These are phyloP conservation scores for Cantharis rufa DNA, from an alignment of 2,888 invertebrate genomes.

Conservation along the genomic window DNA sequence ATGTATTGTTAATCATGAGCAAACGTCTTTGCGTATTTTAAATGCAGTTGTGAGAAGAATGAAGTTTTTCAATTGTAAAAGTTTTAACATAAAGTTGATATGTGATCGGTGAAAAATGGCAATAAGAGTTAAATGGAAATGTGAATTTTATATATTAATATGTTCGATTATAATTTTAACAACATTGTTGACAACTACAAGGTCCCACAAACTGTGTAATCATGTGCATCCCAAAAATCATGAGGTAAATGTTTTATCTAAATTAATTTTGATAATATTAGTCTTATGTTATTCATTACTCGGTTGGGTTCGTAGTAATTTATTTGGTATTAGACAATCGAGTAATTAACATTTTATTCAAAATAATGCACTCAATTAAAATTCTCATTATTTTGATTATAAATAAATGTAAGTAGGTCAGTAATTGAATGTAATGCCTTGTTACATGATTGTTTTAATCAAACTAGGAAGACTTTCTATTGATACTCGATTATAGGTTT, in stretches of 20 bases:
- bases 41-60: conserved; percentile 2
- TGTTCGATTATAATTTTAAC: background rate
- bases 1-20: background rate
- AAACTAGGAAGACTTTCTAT: background rate
- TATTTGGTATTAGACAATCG: background rate
- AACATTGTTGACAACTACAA: conserved; percentile 8
- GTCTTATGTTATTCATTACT: background rate
- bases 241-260: conserved; percentile 30
- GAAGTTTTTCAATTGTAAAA: conserved; percentile 6
- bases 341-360: background rate
- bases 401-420: background rate
- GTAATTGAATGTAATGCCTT: background rate
- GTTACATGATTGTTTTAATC: background rate
- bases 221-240: conserved; percentile 39
- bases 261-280: background rate
- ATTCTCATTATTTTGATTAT: background rate
- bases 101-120: conserved; percentile 40
- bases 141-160: conserved; percentile 23
- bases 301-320: background rate
- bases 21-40: background rate
- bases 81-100: conserved; percentile 28
- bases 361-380: background rate
- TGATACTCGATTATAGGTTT: background rate
- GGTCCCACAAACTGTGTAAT: conserved; percentile 36
- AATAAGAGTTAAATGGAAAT: conserved; percentile 44